These are phyloP conservation scores for Tetropium fuscum DNA, from an alignment of 2,888 invertebrate genomes.

Conservation along the genomic window DNA sequence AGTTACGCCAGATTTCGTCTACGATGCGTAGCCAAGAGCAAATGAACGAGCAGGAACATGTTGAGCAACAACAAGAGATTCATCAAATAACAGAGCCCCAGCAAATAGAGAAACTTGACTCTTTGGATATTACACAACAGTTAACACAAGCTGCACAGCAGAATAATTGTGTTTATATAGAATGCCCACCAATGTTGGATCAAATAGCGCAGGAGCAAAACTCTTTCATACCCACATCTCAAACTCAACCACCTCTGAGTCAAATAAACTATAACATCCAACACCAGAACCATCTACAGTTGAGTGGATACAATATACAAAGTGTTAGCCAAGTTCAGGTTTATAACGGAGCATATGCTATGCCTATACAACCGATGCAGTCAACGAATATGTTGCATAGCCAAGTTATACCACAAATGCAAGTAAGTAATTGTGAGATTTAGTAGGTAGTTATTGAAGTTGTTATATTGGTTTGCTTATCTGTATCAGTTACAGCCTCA, in stretches of 20 bases:
- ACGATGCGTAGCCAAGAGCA: slow-evolving; percentile 35
- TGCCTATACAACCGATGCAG: slow-evolving; percentile 56
- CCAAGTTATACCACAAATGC: slow-evolving; percentile 35
- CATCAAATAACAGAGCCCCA: slow-evolving; percentile 38
- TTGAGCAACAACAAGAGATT: slow-evolving; percentile 35
- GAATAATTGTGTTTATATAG: slow-evolving; percentile 60
- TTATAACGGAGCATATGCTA: slow-evolving; percentile 58
- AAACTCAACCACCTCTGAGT: slow-evolving; percentile 50
- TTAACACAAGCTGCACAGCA: slow-evolving; percentile 44
- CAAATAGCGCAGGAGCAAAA: slow-evolving; percentile 52
- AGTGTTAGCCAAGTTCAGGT: slow-evolving; percentile 58
- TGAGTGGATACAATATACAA: slow-evolving; percentile 56
- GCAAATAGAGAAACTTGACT: slow-evolving; percentile 31
- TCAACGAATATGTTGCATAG: slow-evolving; percentile 30
- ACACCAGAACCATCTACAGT: slow-evolving; percentile 55
- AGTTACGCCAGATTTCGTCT: slow-evolving; percentile 60
- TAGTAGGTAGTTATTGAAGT: too few relatives aligned
- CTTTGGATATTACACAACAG: slow-evolving; percentile 36
- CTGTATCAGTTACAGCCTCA: slow-evolving; percentile 28
- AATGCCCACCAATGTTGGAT: slow-evolving; percentile 58
- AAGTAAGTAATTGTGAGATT: slow-evolving; percentile 12
- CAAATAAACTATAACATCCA: slow-evolving; percentile 60
- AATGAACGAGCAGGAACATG: slow-evolving; percentile 13
- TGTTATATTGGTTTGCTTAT: too few relatives aligned
- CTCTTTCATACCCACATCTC: slow-evolving; percentile 44